Evolutionary conservation across 2,113 vertebrate genomes (phyloP).

Genomic region (Petrocephalus zakoni): DNA sequence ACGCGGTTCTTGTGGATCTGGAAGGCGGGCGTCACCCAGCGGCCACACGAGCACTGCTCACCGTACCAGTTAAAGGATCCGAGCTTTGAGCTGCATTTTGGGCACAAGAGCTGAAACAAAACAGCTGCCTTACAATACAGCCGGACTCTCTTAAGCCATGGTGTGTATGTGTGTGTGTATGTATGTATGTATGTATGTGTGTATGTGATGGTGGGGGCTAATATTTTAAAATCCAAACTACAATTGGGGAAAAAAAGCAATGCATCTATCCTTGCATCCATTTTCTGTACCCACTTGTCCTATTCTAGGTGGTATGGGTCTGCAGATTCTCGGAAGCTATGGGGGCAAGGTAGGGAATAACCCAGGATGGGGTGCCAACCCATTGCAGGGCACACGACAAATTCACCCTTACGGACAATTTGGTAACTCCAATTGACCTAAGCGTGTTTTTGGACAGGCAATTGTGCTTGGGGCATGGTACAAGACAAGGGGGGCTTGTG

Average conservation of each 20-base stretch:
- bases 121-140: neutral
- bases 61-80: slow-evolving; percentile 92
- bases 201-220: too few species aligned
- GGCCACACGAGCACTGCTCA: slow-evolving; percentile 87
- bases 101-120: slow-evolving; percentile 80
- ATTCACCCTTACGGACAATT: neutral
- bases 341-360: neutral
- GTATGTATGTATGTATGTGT: too few species aligned
- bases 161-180: neutral
- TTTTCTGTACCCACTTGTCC: neutral
- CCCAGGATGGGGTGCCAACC: neutral
- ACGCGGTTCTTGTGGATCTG: slow-evolving; percentile 88
- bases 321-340: neutral
- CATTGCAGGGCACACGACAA: neutral
- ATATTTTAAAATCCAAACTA: neutral
- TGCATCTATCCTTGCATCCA: neutral
- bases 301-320: neutral
- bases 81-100: slow-evolving; percentile 81
- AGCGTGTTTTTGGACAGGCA: neutral
- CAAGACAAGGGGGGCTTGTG: too few species aligned
- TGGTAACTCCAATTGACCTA: neutral
- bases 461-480: too few species aligned
- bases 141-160: neutral
- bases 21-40: slow-evolving; percentile 88
- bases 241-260: neutral